phyloP scores from a whole-genome alignment of 1,140 invertebrate species.

The Chrysopa pallens region DNA sequence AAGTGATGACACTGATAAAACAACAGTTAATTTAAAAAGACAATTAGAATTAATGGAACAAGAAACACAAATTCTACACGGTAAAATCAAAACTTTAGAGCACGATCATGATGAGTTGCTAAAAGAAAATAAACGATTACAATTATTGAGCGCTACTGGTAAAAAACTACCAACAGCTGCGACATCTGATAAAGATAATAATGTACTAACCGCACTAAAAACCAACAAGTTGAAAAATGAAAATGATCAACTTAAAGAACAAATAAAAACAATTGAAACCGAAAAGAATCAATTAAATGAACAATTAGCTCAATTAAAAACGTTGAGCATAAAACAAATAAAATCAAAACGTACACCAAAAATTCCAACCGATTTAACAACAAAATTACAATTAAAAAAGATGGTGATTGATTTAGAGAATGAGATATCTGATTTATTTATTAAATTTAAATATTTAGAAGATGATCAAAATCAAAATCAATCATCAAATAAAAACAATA shows the following conservation, averaged over 20 bases:
- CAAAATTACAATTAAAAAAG: conserved; percentile 52
- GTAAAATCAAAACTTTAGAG: conserved; percentile 44
- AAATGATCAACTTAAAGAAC: conserved; percentile 37
- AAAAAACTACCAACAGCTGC: conserved; percentile 26
- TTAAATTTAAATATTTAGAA: conserved; percentile 1
- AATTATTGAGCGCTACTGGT: conserved; percentile 30
- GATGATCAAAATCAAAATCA: conserved; percentile 2
- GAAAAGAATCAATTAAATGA: conserved; percentile 37
- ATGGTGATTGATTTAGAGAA: conserved; percentile 62
- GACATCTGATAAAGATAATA: conserved; percentile 31
- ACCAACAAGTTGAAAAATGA: conserved; percentile 36
- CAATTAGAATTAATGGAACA: conserved; percentile 56
- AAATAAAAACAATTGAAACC: conserved; percentile 26
- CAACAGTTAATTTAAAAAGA: conserved; percentile 45
- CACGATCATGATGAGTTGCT: conserved; percentile 53
- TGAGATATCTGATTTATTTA: conserved; percentile 42
- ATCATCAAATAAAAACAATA: not conserved
- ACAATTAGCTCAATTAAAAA: conserved; percentile 36
- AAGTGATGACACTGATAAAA: conserved; percentile 37
- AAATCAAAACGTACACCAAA: conserved; percentile 40
- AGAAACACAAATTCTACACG: conserved; percentile 43
- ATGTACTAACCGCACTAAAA: conserved; percentile 42
- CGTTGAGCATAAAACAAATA: conserved; percentile 33
- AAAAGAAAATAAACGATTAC: conserved; percentile 45
- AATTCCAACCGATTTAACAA: conserved; percentile 46